phyloP scores from a whole-genome alignment of 2,888 invertebrate species.

The Lasioglossum calceatum region DNA sequence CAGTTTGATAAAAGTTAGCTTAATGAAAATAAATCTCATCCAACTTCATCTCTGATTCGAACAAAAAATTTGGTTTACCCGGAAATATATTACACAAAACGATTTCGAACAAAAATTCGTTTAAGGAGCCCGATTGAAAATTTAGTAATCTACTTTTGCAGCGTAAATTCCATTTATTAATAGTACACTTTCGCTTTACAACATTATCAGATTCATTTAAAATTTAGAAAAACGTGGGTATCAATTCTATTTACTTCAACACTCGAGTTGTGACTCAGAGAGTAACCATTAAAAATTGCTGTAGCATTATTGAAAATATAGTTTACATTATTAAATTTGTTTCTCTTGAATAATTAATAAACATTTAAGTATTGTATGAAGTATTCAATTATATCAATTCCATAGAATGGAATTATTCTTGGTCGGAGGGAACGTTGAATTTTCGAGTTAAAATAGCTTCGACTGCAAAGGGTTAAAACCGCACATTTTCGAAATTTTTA shows the following conservation, averaged over 20 bases:
- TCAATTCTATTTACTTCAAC: not conserved
- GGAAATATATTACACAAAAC: not conserved
- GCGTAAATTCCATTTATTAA: not conserved
- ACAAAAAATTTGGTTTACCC: not conserved
- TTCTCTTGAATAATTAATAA: too few species aligned
- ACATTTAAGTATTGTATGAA: too few species aligned
- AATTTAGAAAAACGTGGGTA: not conserved
- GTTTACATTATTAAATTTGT: too few species aligned
- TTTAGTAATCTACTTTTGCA: not conserved
- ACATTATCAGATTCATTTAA: not conserved
- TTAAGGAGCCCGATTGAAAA: not conserved
- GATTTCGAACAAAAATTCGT: not conserved
- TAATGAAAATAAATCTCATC: not conserved
- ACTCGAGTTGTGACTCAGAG: too few species aligned
- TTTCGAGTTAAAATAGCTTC: too few species aligned
- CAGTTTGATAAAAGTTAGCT: not conserved
- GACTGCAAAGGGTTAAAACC: too few species aligned
- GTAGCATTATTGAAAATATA: too few species aligned
- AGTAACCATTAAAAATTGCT: too few species aligned
- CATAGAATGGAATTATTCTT: too few species aligned
- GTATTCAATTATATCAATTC: too few species aligned
- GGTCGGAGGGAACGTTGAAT: too few species aligned
- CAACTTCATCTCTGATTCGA: not conserved
- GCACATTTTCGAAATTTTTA: not conserved
- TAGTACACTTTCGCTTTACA: not conserved